Evolutionary conservation across 2,797 vertebrate genomes (phyloP), one percentile per base, ranked within the genome.

Genomic region (Crenichthys baileyi): DNA sequence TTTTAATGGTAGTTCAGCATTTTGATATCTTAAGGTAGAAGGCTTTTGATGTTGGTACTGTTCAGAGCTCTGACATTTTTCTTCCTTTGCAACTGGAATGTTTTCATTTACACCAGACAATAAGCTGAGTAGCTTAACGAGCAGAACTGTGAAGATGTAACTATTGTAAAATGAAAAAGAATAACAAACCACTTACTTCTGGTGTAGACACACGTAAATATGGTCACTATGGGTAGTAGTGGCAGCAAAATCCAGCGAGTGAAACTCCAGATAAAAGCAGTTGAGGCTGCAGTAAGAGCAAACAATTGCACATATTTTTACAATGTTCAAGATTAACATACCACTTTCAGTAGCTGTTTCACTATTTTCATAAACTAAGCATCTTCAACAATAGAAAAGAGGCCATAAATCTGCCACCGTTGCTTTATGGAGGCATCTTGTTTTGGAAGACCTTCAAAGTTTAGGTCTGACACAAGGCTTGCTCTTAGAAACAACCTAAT

Each of bases 181-280:
- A 24, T 11, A 41, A 24, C 63, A 67, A 61, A 73, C 13, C 24
- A 85, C 92, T 90, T 70, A 94, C 92, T 18, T 41, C 41, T 83
- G n/a, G 26, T 24, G 71, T 50, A 90, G 22, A 84, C 1, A 53
- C 55, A 20, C 58, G 41, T 76, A 2, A 70, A 46, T 12, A 84
- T 46, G 79, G 76, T 72, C 1, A 75, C 12, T 22, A 81, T 2
- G 24, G 78, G 71, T 11, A 95, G 72, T 61, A 92, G 61, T 36
- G 56, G n/a, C 39, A 93, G 76, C 46, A 94, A 16, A 76, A 90
- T 72, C 92, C 88, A 93, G 46, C 92, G 89, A 39, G 75, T 22
- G 7, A 90, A 16, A 7, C 75, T 72, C 94, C 94, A 94, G 16
- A 74, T 51, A 9, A 75, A 77, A 6, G 26, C 18, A 5, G 3